These are phyloP conservation scores for Charina bottae DNA, from an alignment of 2,113 vertebrate genomes.

Conservation along the genomic window DNA sequence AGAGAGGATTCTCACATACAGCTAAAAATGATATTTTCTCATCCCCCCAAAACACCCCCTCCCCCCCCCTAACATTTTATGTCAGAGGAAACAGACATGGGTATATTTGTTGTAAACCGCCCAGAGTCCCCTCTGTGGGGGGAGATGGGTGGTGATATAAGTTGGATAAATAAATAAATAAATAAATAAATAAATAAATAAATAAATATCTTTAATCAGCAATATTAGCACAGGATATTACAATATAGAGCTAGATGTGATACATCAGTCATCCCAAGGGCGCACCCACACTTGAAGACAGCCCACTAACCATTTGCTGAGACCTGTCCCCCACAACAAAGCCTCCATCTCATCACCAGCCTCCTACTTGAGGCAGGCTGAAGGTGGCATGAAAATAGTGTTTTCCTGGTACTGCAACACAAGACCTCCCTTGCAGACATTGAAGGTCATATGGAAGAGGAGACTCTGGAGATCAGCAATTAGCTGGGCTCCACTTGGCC, in stretches of 20 bases:
- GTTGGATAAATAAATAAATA: too few relatives aligned
- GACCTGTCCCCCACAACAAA: not conserved
- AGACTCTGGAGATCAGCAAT: not conserved
- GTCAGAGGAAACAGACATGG: not conserved
- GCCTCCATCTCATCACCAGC: not conserved
- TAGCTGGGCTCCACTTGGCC: not conserved
- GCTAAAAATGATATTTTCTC: not conserved
- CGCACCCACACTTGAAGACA: not conserved
- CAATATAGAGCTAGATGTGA: too few relatives aligned
- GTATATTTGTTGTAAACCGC: too few relatives aligned
- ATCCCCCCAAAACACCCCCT: not conserved
- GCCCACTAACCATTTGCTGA: not conserved
- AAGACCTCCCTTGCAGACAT: not conserved
- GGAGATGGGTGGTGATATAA: too few relatives aligned
- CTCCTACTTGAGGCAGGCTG: not conserved
- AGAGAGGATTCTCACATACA: not conserved
- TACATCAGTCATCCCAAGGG: too few relatives aligned
- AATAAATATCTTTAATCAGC: not conserved
- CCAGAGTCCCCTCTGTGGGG: too few relatives aligned
- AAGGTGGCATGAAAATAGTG: not conserved
- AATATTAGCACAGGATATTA: not conserved
- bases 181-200: too few relatives aligned
- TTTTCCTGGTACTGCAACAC: not conserved
- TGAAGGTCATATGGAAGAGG: not conserved
- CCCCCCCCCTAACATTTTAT: not conserved